Percentiles rank a stretch among this genome's conserved stretches.
phyloP scores from a whole-genome alignment of 2,797 vertebrate species.

The Cynopterus sphinx region DNA sequence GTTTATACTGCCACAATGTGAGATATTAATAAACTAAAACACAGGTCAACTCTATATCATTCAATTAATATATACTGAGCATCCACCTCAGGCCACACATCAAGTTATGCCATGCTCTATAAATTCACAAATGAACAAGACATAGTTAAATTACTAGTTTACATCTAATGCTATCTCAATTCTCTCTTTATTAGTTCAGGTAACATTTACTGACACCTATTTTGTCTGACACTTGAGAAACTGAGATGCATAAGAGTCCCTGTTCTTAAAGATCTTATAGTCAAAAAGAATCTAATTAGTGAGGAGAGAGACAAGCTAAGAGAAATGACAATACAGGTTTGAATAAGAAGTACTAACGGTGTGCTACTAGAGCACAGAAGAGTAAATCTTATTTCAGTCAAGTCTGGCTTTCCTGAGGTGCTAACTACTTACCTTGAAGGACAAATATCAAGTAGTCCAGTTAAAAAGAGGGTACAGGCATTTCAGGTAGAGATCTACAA shows the following conservation, averaged over 20 bases:
- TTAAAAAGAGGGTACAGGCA: background rate
- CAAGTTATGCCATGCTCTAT: slow-evolving; percentile 4
- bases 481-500: background rate
- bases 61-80: background rate
- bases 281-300: background rate
- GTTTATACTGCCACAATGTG: background rate
- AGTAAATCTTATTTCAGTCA: background rate
- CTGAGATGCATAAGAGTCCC: background rate
- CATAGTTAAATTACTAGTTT: background rate
- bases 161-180: background rate
- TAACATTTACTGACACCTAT: slow-evolving; percentile 6
- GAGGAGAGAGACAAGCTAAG: background rate
- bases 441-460: background rate
- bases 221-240: slow-evolving; percentile 37
- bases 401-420: background rate
- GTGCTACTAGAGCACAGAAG: background rate
- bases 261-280: slow-evolving; percentile 17
- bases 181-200: slow-evolving; percentile 9
- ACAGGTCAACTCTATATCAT: background rate
- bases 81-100: background rate
- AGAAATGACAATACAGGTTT: background rate
- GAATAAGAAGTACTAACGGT: background rate
- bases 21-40: slow-evolving; percentile 32
- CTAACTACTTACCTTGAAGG: background rate
- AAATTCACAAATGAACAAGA: background rate